Percentiles rank a stretch among this genome's conserved stretches.
phyloP scores from a whole-genome alignment of 2,888 invertebrate species.

The Abscondita cerata region DNA sequence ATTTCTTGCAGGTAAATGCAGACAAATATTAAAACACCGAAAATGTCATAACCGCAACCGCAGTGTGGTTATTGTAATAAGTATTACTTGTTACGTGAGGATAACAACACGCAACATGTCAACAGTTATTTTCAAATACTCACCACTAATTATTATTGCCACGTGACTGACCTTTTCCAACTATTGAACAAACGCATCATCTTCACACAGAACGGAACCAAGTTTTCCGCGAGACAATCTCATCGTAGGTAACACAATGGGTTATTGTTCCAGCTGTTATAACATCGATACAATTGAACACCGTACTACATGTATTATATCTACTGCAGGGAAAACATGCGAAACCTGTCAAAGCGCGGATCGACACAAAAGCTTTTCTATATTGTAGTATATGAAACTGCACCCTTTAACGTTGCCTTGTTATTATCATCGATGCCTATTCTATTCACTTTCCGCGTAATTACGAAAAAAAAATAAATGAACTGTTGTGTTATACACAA shows the following conservation, averaged over 20 bases:
- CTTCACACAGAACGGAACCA: background rate
- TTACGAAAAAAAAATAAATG: too few relatives aligned
- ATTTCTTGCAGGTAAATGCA: too few relatives aligned
- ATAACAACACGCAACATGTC: constrained; percentile 32
- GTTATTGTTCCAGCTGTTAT: constrained; percentile 33
- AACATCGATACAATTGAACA: constrained; percentile 36
- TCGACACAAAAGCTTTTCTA: constrained; percentile 27
- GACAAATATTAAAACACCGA: too few relatives aligned
- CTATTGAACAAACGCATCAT: constrained; percentile 24
- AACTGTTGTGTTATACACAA: too few relatives aligned
- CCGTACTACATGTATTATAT: constrained; percentile 34
- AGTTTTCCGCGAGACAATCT: constrained; percentile 14
- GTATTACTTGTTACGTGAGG: constrained; percentile 34
- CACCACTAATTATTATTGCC: constrained; percentile 32
- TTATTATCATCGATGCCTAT: constrained; percentile 24
- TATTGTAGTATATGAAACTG: constrained; percentile 30
- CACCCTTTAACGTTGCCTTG: constrained; percentile 30
- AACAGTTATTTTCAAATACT: constrained; percentile 25
- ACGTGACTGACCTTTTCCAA: constrained; percentile 33
- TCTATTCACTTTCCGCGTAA: too few relatives aligned
- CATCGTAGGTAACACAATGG: constrained; percentile 31
- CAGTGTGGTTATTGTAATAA: constrained; percentile 31
- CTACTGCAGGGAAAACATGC: constrained; percentile 34
- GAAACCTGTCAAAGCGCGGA: constrained; percentile 35
- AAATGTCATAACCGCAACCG: constrained; percentile 31